phyloP scores from a whole-genome alignment of 2,888 invertebrate species.

The Calephelis perditalis region DNA sequence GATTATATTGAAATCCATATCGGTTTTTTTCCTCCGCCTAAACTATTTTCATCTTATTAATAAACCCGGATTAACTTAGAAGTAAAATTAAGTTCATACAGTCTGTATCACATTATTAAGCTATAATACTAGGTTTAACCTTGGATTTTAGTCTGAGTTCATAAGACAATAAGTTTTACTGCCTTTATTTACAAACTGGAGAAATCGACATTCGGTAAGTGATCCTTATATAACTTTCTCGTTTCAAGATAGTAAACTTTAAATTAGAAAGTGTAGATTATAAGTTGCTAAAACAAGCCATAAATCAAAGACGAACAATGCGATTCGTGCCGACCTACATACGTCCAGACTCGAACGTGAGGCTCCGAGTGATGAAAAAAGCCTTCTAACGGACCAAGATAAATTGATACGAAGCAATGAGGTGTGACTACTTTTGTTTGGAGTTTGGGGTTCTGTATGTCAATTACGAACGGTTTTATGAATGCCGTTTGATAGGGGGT shows the following conservation, averaged over 20 bases:
- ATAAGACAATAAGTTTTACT: too few species aligned
- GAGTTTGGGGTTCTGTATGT: background rate
- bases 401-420: constrained; percentile 15
- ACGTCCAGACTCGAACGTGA: constrained; percentile 36
- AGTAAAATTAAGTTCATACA: too few species aligned
- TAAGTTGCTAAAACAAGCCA: constrained; percentile 32
- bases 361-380: constrained; percentile 50
- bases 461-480: too few species aligned
- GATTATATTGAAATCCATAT: too few species aligned
- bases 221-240: constrained; percentile 4
- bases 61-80: too few species aligned
- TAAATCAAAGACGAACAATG: constrained; percentile 54
- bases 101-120: too few species aligned
- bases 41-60: too few species aligned
- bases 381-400: constrained; percentile 45
- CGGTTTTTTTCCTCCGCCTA: too few species aligned
- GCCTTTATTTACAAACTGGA: background rate
- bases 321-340: constrained; percentile 60
- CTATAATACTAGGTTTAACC: too few species aligned
- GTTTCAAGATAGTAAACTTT: background rate
- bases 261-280: constrained; percentile 26
- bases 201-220: background rate
- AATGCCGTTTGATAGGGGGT: too few species aligned
- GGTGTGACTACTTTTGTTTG: constrained; percentile 4
- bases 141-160: too few species aligned